A percentile compares a stretch with the other conserved stretches of the same genome.
Conservation (phyloP, 2,888 invertebrate species). For the Eubasilissa splendida region DNA sequence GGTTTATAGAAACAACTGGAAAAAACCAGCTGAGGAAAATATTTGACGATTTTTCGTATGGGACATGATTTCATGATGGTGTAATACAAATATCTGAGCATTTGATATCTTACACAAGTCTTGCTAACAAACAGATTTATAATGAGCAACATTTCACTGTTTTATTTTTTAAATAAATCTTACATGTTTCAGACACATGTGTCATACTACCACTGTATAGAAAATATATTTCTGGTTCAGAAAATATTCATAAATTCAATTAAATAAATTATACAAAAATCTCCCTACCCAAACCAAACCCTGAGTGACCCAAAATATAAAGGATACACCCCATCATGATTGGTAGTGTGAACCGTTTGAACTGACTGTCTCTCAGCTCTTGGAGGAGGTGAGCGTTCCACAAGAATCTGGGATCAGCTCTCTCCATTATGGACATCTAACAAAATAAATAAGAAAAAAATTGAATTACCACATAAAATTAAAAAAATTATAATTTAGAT, state of each 20-base stretch:
- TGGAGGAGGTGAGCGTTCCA: conserved; percentile 92
- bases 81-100: too few relatives aligned
- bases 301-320: conserved; percentile 59
- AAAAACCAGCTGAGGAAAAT: conserved; percentile 48
- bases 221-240: too few relatives aligned
- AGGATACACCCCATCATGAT: conserved; percentile 93
- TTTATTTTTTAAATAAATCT: too few relatives aligned
- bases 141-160: too few relatives aligned
- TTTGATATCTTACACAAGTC: too few relatives aligned
- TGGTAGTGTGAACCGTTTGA: conserved; percentile 87
- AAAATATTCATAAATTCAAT: too few relatives aligned
- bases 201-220: too few relatives aligned
- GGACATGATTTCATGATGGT: too few relatives aligned
- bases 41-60: not conserved
- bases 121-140: too few relatives aligned
- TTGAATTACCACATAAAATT: not conserved
- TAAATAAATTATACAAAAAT: too few relatives aligned
- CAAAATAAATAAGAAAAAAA: conserved; percentile 53
- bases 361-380: conserved; percentile 83
- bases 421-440: conserved; percentile 81
- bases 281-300: too few relatives aligned
- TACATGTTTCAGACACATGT: too few relatives aligned
- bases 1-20: conserved; percentile 83
- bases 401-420: conserved; percentile 91
- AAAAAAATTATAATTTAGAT: not conserved